Evolutionary conservation across 1,140 invertebrate genomes (phyloP).

Genomic region (Drosophila aff.): DNA sequence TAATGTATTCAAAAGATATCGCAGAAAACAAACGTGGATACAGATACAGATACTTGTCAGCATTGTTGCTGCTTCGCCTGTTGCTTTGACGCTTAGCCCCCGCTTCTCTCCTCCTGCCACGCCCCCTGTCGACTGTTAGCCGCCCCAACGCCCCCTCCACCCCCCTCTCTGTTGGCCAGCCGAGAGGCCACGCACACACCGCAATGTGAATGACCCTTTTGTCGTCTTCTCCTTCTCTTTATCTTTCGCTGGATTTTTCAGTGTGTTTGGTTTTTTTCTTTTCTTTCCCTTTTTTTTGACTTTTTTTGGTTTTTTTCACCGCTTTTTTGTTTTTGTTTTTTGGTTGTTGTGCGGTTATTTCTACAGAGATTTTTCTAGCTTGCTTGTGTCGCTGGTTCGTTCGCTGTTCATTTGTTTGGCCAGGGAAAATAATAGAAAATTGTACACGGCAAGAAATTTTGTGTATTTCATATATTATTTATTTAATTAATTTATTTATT

Average conservation of each 20-base stretch:
- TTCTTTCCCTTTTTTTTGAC: background rate
- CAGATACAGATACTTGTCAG: slow-evolving; percentile 59
- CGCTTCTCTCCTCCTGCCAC: background rate
- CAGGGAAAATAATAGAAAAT: slow-evolving; percentile 49
- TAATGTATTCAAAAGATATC: slow-evolving; percentile 78
- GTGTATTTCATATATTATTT: no score
- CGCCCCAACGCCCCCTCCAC: slow-evolving; percentile 9
- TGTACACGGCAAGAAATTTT: background rate
- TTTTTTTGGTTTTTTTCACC: slow-evolving; percentile 23
- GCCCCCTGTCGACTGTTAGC: slow-evolving; percentile 20
- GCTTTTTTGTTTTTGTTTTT: slow-evolving; percentile 15
- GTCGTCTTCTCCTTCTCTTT: slow-evolving; percentile 42
- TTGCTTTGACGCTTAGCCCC: slow-evolving; percentile 49
- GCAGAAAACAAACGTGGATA: slow-evolving; percentile 53
- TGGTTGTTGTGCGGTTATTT: slow-evolving; percentile 40
- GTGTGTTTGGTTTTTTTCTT: slow-evolving; percentile 33
- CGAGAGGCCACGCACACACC: slow-evolving; percentile 54
- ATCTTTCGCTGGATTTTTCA: slow-evolving; percentile 33
- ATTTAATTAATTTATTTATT: background rate
- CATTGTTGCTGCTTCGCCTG: slow-evolving; percentile 59
- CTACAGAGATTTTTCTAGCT: slow-evolving; percentile 48
- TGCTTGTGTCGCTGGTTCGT: slow-evolving; percentile 12
- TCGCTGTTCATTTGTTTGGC: slow-evolving; percentile 39
- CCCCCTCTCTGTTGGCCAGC: slow-evolving; percentile 2
- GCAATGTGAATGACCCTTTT: slow-evolving; percentile 74